These are phyloP conservation scores for Caenorhabditis panamensis DNA, from an alignment of 2,888 invertebrate genomes.

Conservation along the genomic window DNA sequence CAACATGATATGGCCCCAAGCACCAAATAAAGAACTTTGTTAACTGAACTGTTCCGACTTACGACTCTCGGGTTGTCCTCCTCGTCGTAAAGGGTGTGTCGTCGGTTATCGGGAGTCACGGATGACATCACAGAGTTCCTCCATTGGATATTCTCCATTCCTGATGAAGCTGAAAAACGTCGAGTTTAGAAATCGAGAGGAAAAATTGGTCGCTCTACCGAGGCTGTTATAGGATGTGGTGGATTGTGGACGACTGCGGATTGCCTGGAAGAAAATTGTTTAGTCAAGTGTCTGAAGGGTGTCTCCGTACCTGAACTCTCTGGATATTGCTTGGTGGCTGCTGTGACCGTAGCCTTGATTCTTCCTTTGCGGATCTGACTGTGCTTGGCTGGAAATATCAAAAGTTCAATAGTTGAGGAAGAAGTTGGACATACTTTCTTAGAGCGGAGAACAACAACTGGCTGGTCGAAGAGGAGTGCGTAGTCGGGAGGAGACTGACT, in stretches of 20 bases:
- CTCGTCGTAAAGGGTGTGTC: conserved; percentile 73
- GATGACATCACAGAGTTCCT: conserved; percentile 72
- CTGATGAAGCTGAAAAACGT: conserved; percentile 73
- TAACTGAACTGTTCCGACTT: conserved; percentile 43
- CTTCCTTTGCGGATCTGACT: conserved; percentile 72
- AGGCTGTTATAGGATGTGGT: conserved; percentile 69
- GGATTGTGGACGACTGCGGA: conserved; percentile 67
- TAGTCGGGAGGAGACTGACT: conserved; percentile 60
- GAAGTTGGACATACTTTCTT: conserved; percentile 34
- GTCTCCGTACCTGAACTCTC: conserved; percentile 59
- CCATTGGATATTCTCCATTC: conserved; percentile 77
- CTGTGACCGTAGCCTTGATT: conserved; percentile 68
- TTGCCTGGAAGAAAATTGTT: conserved; percentile 55
- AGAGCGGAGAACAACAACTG: conserved; percentile 57
- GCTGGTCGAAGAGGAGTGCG: conserved; percentile 54
- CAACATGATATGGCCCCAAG: neutral
- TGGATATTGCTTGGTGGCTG: conserved; percentile 66
- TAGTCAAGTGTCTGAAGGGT: neutral
- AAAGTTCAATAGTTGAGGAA: neutral
- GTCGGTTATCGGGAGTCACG: conserved; percentile 60
- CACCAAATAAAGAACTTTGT: conserved; percentile 3
- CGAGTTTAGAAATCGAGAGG: neutral
- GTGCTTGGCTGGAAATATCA: conserved; percentile 62
- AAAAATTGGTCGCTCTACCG: conserved; percentile 23
- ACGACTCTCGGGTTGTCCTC: conserved; percentile 78